phyloP scores from a whole-genome alignment of 2,797 vertebrate species.

The Stomatorhinus walkeri region DNA sequence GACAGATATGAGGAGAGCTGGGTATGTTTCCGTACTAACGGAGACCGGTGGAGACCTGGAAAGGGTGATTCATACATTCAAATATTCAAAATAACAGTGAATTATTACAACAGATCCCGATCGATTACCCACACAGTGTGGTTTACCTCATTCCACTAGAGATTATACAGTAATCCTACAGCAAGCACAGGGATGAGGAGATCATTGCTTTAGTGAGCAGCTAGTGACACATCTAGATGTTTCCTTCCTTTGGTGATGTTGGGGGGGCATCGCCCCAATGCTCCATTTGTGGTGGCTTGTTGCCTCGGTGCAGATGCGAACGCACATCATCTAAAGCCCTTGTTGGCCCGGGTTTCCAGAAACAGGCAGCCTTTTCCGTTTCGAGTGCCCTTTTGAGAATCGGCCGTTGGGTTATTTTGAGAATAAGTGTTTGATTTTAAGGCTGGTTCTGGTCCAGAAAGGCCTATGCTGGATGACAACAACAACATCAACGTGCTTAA shows the following conservation, averaged over 20 bases:
- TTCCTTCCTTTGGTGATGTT: neutral
- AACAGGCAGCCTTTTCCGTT: neutral
- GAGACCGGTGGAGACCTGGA: neutral
- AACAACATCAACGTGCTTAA: neutral
- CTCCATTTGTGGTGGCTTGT: neutral
- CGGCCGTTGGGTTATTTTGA: neutral
- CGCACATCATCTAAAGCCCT: neutral
- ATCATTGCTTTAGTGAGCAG: conserved; percentile 8
- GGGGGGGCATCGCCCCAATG: neutral
- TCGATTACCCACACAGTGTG: neutral
- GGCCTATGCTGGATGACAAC: neutral
- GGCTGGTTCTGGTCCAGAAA: neutral
- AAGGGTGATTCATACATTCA: neutral
- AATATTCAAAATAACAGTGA: conserved; percentile 10
- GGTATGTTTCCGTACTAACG: neutral
- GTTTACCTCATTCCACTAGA: neutral
- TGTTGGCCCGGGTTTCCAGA: neutral
- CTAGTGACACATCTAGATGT: neutral
- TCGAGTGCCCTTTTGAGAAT: neutral
- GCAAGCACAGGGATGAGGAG: neutral
- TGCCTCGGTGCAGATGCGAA: neutral
- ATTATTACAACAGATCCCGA: neutral
- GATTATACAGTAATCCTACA: neutral
- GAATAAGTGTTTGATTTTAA: neutral
- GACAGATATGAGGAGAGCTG: neutral